Evolutionary conservation across 2,797 vertebrate species (phyloP), one percentile per base, ranked within the genome.

Genomic region (Botia kubotai): DNA sequence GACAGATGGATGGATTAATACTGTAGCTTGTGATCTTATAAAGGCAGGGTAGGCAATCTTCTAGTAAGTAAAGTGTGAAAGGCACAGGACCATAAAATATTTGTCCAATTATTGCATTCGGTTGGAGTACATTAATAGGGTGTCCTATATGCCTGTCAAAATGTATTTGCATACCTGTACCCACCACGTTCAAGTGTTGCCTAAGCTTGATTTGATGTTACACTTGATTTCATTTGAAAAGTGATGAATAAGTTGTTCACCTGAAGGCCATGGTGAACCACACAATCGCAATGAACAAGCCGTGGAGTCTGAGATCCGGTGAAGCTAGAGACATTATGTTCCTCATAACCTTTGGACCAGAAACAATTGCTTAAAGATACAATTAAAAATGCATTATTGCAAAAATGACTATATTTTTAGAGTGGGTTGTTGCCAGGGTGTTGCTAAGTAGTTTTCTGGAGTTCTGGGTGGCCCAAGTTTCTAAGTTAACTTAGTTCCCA

Each of bases 181-280:
- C 33, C 33, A 33, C 33, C 33, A 33, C 4, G 33, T 33, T 33
- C 4, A 33, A 3, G 33, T 33, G 33, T 33, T 33, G 33, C 4
- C 39, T 43, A 43, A 43, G 8, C 8, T 43, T 43, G 39, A 7
- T 43, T 43, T 43, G 39, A 6, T 43, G 39, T 17, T 53, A 53
- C 14, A 17, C 50, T 53, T 53, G 48, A 50, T 12, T 53, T 17
- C 3, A 17, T 53, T 53, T 53, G 16, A 53, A 17, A 53, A 53
- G 16, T 14, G 14, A 13, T 62, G 14, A 23, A 29, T 23, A 2
- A 84, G 2, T 21, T 21, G 17, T 70, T 86, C 93, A 99, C 98
- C 98, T 98, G 93, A 99, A 95, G 48, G 97, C 96, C 95, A 99
- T 93, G 68, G 96, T 95, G 91, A 99, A 98, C 98, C 97, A 99